A percentile compares a stretch with the other conserved stretches of the same genome.
These are phyloP conservation scores for Microplitis manilae DNA, from an alignment of 2,888 invertebrate species.

Conservation along the genomic window DNA sequence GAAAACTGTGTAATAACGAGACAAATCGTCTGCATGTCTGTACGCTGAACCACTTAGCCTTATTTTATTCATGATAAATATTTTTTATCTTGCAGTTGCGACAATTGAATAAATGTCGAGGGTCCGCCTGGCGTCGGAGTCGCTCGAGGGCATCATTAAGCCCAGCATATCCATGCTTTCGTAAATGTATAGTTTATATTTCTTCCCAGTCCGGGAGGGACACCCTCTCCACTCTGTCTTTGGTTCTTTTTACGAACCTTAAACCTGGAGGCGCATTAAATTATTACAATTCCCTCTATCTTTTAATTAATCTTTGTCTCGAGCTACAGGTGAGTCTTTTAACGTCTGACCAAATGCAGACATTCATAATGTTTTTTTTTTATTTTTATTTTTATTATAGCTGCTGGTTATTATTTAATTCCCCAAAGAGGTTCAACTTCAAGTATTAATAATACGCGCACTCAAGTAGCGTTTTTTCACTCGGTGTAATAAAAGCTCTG, in stretches of 20 bases:
- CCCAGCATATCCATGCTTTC: slow-evolving; percentile 48
- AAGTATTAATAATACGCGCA: too few species aligned
- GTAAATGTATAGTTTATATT: slow-evolving; percentile 38
- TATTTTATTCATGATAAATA: slow-evolving; percentile 47
- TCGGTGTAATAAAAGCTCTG: too few species aligned
- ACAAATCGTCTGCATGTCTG: slow-evolving; percentile 6
- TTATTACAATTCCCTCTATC: slow-evolving; percentile 26
- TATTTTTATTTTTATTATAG: neutral
- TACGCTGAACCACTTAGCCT: slow-evolving; percentile 24
- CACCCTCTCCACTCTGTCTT: slow-evolving; percentile 28
- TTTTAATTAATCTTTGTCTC: slow-evolving; percentile 18
- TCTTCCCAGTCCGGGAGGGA: slow-evolving; percentile 44
- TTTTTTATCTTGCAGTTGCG: slow-evolving; percentile 50
- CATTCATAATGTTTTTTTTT: slow-evolving; percentile 1
- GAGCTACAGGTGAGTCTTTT: slow-evolving; percentile 14
- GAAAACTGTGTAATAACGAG: slow-evolving; percentile 1
- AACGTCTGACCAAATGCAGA: slow-evolving; percentile 5
- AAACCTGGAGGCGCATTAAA: slow-evolving; percentile 15
- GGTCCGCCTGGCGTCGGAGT: slow-evolving; percentile 48
- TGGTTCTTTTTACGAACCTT: slow-evolving; percentile 26
- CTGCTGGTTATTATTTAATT: neutral
- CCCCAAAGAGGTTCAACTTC: too few species aligned
- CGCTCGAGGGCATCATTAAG: slow-evolving; percentile 67
- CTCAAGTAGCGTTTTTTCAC: too few species aligned
- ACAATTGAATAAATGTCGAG: slow-evolving; percentile 58